phyloP scores from a whole-genome alignment of 2,113 vertebrate species.

The Phylloscopus whistleri region DNA sequence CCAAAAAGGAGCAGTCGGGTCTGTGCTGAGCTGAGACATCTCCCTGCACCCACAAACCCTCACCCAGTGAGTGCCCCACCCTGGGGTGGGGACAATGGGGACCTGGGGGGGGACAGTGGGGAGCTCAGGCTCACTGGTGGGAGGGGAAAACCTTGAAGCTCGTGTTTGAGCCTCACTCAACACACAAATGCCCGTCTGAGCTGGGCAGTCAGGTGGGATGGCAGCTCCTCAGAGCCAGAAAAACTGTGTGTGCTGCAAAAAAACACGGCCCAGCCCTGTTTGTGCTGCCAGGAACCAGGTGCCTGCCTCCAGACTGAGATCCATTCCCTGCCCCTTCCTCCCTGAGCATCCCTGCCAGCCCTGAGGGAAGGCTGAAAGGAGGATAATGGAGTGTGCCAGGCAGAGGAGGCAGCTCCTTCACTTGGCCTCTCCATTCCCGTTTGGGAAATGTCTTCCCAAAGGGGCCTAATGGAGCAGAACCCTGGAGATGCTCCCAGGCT shows the following conservation, averaged over 20 bases:
- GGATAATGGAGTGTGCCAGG: not conserved
- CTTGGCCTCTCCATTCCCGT: not conserved
- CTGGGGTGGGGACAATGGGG: accelerated
- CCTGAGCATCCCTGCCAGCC: not conserved
- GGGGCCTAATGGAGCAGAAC: constrained; percentile 50
- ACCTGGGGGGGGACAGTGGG: accelerated
- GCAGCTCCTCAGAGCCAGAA: not conserved
- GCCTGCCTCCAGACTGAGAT: not conserved
- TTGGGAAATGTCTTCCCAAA: not conserved
- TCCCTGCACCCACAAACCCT: not conserved
- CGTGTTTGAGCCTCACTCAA: accelerated
- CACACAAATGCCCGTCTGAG: not conserved
- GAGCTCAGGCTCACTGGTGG: not conserved
- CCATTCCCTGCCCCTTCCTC: not conserved
- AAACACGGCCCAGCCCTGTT: accelerated
- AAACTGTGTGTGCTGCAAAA: accelerated
- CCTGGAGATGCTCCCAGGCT: not conserved
- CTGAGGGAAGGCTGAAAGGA: not conserved
- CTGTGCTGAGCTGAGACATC: not conserved
- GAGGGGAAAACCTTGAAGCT: not conserved
- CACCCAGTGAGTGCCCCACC: not conserved
- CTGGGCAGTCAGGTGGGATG: accelerated
- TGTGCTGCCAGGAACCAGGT: not conserved
- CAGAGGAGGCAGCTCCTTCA: not conserved
- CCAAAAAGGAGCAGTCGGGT: not conserved